Evolutionary conservation across 2,797 vertebrate genomes (phyloP).

Genomic region (Hoplostethus atlanticus): DNA sequence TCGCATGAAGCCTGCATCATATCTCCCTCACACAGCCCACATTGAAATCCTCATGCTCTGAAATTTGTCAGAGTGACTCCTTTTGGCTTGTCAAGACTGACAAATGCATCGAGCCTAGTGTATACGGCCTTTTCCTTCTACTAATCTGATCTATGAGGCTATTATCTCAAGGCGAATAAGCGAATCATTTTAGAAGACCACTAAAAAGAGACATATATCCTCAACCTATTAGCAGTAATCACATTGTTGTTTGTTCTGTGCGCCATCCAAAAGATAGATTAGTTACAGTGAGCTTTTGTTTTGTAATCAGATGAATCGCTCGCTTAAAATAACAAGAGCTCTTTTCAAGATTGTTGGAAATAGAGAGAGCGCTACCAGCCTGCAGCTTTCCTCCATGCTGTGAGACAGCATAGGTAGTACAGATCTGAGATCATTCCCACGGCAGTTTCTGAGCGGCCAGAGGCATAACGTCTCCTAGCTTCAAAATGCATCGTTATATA

Average conservation of each 20-base stretch:
- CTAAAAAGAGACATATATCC: conserved; percentile 4
- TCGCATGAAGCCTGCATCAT: not conserved
- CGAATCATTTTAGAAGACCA: not conserved
- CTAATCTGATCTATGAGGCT: conserved; percentile 4
- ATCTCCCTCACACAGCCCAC: not conserved
- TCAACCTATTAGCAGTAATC: conserved; percentile 10
- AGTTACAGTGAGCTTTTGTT: conserved; percentile 3
- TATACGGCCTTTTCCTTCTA: not conserved
- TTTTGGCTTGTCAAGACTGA: not conserved
- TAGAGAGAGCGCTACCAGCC: no score
- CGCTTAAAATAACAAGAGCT: not conserved
- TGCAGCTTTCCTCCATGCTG: not conserved
- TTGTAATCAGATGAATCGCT: not conserved
- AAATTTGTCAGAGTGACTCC: not conserved
- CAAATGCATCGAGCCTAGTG: not conserved
- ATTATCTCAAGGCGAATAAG: conserved; percentile 1
- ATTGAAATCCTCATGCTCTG: not conserved
- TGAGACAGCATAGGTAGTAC: not conserved
- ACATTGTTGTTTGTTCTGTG: conserved; percentile 1
- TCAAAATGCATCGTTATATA: not conserved
- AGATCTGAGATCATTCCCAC: not conserved
- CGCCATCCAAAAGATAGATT: conserved; percentile 1
- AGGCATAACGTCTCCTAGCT: not conserved
- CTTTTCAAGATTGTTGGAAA: no score
- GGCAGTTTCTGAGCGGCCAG: not conserved